A percentile compares a stretch with the other conserved stretches of the same genome.
These are phyloP conservation scores for Calypte anna DNA, from an alignment of 2,113 vertebrate genomes.

Conservation along the genomic window DNA sequence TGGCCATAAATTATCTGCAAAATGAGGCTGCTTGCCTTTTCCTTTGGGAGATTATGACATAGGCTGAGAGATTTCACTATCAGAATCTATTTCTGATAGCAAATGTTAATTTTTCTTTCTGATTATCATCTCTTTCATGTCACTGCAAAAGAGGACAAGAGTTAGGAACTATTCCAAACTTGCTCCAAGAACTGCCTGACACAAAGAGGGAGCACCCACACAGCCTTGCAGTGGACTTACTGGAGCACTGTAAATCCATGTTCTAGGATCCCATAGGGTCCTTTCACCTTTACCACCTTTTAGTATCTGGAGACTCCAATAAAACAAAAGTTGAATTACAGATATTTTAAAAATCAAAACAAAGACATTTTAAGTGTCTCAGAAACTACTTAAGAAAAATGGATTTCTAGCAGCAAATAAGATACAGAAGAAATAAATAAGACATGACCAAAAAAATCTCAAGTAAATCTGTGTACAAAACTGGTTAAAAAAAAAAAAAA, in stretches of 20 bases:
- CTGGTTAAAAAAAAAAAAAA: background rate
- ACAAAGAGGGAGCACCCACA: background rate
- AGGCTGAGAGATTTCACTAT: conserved; percentile 46
- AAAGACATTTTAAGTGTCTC: background rate
- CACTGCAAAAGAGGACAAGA: background rate
- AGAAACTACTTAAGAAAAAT: background rate
- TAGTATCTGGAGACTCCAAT: background rate
- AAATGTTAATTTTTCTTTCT: conserved; percentile 20
- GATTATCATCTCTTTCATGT: conserved; percentile 14
- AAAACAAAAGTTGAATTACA: background rate
- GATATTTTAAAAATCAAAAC: background rate
- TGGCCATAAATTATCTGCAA: conserved; percentile 66
- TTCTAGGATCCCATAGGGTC: background rate
- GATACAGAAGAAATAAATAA: background rate
- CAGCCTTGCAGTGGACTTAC: background rate
- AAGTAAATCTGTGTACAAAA: background rate
- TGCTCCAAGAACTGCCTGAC: background rate
- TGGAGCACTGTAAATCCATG: background rate
- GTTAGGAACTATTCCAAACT: background rate
- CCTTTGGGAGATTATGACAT: conserved; percentile 53
- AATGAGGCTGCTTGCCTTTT: conserved; percentile 46
- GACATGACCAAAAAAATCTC: background rate
- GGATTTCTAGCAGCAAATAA: background rate
- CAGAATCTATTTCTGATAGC: conserved; percentile 35
- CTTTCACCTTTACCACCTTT: background rate